A percentile compares a stretch with the other conserved stretches of the same genome.
phyloP scores from a whole-genome alignment of 2,888 invertebrate genomes.

The Acrobasis suavella region DNA sequence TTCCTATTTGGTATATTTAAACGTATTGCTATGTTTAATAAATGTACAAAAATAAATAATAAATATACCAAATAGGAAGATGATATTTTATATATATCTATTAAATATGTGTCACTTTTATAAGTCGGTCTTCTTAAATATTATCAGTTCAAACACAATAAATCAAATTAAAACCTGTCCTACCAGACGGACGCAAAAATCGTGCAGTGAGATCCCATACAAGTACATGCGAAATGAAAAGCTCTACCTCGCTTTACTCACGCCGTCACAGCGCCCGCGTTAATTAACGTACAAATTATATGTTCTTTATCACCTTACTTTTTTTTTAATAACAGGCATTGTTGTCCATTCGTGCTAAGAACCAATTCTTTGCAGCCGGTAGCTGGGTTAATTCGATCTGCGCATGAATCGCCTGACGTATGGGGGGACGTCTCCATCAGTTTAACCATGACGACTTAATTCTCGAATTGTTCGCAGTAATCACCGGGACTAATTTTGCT shows the following conservation, averaged over 20 bases:
- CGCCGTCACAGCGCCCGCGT: slow-evolving; percentile 73
- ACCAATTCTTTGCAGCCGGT: slow-evolving; percentile 76
- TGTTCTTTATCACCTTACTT: slow-evolving; percentile 74
- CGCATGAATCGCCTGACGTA: slow-evolving; percentile 63
- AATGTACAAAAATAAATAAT: too few relatives aligned
- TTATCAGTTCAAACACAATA: too few relatives aligned
- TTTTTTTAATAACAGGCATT: slow-evolving; percentile 78
- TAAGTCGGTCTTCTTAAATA: neutral
- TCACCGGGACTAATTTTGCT: slow-evolving; percentile 13
- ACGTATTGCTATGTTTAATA: too few relatives aligned
- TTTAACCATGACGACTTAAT: slow-evolving; percentile 53
- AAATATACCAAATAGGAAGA: too few relatives aligned
- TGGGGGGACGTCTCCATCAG: slow-evolving; percentile 60
- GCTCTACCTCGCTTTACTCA: slow-evolving; percentile 59
- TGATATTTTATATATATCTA: too few relatives aligned
- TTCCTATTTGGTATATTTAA: too few relatives aligned
- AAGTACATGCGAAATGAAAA: slow-evolving; percentile 68
- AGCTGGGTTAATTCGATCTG: slow-evolving; percentile 76
- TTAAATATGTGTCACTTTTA: too few relatives aligned
- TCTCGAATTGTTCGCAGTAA: slow-evolving; percentile 39
- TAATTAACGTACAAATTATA: slow-evolving; percentile 76
- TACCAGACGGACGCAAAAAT: neutral
- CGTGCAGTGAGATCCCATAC: slow-evolving; percentile 58
- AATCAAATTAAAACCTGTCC: too few relatives aligned
- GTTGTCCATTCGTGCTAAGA: slow-evolving; percentile 77